Conservation (phyloP, 2,113 vertebrate species). For the Chelonoidis abingdonii region DNA sequence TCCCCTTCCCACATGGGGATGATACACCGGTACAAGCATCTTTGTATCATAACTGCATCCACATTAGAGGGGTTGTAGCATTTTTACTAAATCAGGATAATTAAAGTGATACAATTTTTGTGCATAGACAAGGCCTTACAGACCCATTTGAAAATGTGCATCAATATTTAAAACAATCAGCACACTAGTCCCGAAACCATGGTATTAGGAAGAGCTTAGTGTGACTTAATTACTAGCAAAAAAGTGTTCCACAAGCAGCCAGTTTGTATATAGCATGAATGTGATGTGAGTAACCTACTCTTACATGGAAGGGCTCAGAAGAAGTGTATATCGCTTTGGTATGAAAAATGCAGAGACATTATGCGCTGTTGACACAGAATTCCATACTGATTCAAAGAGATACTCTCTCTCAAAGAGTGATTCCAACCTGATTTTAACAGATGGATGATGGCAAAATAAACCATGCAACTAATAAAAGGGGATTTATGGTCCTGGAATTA, state of each 20-base stretch:
- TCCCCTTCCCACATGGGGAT: not conserved
- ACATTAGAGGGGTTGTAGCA: not conserved
- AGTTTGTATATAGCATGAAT: conserved; percentile 23
- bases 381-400: conserved; percentile 44
- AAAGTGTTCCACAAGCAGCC: not conserved
- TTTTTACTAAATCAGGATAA: not conserved
- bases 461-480: conserved; percentile 58
- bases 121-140: conserved; percentile 50
- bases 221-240: not conserved
- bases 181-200: conserved; percentile 55
- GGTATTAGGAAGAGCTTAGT: conserved; percentile 16
- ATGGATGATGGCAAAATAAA: conserved; percentile 59
- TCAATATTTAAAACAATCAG: conserved; percentile 57
- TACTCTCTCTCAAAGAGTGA: conserved; percentile 36
- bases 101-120: not conserved
- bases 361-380: not conserved
- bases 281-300: conserved; percentile 15
- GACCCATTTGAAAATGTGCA: conserved; percentile 30
- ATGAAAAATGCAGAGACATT: not conserved
- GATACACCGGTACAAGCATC: not conserved
- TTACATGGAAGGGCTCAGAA: not conserved
- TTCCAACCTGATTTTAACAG: conserved; percentile 45
- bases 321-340: not conserved
- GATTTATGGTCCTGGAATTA: conserved; percentile 72
- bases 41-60: not conserved